phyloP scores from a whole-genome alignment of 2,113 vertebrate species.

The Nannobrachium achirus region DNA sequence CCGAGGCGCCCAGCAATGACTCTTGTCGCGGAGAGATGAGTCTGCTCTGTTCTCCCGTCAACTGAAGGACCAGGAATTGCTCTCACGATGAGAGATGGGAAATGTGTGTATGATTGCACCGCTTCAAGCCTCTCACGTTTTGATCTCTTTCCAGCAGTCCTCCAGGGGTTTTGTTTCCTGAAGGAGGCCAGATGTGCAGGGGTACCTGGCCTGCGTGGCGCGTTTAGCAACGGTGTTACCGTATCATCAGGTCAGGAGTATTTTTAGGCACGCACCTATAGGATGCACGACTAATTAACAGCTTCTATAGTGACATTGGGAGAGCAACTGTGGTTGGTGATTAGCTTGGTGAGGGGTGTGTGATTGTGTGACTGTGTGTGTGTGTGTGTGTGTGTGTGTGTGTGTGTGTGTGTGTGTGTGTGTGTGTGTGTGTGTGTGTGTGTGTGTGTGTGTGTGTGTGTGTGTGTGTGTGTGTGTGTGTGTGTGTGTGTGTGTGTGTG shows the following conservation, averaged over 20 bases:
- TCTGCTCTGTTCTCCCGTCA: slow-evolving; percentile 5
- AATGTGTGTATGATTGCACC: slow-evolving; percentile 30
- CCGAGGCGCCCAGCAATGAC: slow-evolving; percentile 28
- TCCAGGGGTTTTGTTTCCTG: slow-evolving; percentile 16
- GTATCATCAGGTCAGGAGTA: slow-evolving; percentile 41
- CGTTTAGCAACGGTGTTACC: slow-evolving; percentile 32
- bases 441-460: too few relatives aligned
- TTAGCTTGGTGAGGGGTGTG: slow-evolving; percentile 26
- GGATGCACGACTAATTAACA: slow-evolving; percentile 47
- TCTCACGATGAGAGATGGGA: slow-evolving; percentile 36
- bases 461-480: too few relatives aligned
- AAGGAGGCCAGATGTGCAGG: slow-evolving; percentile 34
- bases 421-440: too few relatives aligned
- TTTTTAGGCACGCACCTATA: slow-evolving; percentile 42
- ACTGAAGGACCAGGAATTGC: slow-evolving; percentile 40
- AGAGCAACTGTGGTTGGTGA: slow-evolving; percentile 37
- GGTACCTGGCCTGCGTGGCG: neutral
- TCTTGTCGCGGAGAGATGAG: slow-evolving; percentile 35
- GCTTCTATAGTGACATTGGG: slow-evolving; percentile 35
- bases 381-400: too few relatives aligned
- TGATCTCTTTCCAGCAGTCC: slow-evolving; percentile 18
- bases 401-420: too few relatives aligned
- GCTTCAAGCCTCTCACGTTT: slow-evolving; percentile 24
- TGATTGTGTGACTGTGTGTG: too few relatives aligned
- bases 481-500: too few relatives aligned